A percentile compares a stretch with the other conserved stretches of the same genome.
Evolutionary conservation across 1,140 invertebrate genomes (phyloP).

Genomic region (Tachypleus tridentatus): DNA sequence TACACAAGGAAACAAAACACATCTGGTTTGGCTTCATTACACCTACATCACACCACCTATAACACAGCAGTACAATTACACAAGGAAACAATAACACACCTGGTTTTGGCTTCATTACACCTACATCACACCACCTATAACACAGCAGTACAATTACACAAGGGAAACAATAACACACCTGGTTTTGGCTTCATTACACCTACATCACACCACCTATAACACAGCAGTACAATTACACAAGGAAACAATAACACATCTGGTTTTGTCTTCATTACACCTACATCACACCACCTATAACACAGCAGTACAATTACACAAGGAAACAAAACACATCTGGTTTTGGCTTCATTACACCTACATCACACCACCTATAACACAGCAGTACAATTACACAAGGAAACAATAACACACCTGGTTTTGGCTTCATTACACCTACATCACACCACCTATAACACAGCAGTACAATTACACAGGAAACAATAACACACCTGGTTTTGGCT

Average conservation of each 20-base stretch:
- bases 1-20: slow-evolving; percentile 42
- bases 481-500: slow-evolving; percentile 42
- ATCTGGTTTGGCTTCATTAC: slow-evolving; percentile 38
- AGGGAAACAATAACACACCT: slow-evolving; percentile 40
- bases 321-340: slow-evolving; percentile 45
- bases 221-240: slow-evolving; percentile 30
- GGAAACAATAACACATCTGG: slow-evolving; percentile 43
- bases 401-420: slow-evolving; percentile 37
- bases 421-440: slow-evolving; percentile 61
- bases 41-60: slow-evolving; percentile 44
- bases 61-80: slow-evolving; percentile 27
- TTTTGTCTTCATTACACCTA: slow-evolving; percentile 59
- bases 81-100: slow-evolving; percentile 40
- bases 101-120: slow-evolving; percentile 56
- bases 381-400: slow-evolving; percentile 2
- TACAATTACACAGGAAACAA: slow-evolving; percentile 1
- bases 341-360: slow-evolving; percentile 59
- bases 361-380: slow-evolving; percentile 24
- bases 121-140: slow-evolving; percentile 41
- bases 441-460: slow-evolving; percentile 1
- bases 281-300: slow-evolving; percentile 33
- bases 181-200: slow-evolving; percentile 50
- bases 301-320: slow-evolving; percentile 31
- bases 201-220: slow-evolving; percentile 40
- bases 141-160: slow-evolving; percentile 27